phyloP scores from a whole-genome alignment of 2,888 invertebrate species.

The Scaptomyza tumidula region DNA sequence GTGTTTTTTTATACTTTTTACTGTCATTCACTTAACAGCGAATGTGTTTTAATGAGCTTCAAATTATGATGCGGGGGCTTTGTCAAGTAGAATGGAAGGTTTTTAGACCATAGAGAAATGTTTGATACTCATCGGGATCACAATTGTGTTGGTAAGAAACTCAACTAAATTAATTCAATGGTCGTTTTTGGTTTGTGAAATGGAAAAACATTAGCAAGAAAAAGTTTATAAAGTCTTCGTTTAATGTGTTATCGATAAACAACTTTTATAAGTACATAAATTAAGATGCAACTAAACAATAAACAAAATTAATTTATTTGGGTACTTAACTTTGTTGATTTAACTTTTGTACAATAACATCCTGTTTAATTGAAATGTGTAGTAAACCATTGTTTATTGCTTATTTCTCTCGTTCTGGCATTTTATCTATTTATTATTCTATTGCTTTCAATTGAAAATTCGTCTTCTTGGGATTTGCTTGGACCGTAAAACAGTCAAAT shows the following conservation, averaged over 20 bases:
- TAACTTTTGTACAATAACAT: not conserved
- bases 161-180: not conserved
- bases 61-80: slow-evolving; percentile 56
- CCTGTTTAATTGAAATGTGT: not conserved
- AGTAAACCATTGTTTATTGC: not conserved
- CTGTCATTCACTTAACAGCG: slow-evolving; percentile 44
- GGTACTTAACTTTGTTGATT: not conserved
- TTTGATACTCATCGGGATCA: not conserved
- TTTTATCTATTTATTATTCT: not conserved
- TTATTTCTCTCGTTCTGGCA: not conserved
- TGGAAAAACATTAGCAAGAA: not conserved
- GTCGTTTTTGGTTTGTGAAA: not conserved
- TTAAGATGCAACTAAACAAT: not conserved
- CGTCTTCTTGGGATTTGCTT: not conserved
- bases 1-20: slow-evolving; percentile 36
- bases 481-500: slow-evolving; percentile 21
- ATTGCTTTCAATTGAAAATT: slow-evolving; percentile 10
- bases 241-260: not conserved
- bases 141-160: not conserved
- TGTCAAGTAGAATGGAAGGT: too few species aligned
- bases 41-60: slow-evolving; percentile 77
- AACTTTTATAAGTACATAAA: not conserved
- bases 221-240: not conserved
- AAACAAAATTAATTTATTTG: not conserved
- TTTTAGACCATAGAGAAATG: not conserved